Evolutionary conservation across 2,113 vertebrate species (phyloP).

Genomic region (Albula goreensis): DNA sequence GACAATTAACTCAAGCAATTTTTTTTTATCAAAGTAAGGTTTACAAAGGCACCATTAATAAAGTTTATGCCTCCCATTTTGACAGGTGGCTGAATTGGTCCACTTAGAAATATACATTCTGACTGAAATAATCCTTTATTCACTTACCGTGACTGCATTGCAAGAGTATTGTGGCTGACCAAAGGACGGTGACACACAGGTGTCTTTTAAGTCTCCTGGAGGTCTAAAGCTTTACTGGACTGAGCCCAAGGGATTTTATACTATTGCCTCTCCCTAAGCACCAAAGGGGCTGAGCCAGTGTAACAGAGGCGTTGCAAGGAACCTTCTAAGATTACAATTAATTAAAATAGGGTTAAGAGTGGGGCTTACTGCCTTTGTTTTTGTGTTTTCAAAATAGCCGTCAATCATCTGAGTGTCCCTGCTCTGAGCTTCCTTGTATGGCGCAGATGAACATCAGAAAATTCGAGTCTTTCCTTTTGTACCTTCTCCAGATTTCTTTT

Average conservation of each 20-base stretch:
- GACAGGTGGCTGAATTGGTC: not conserved
- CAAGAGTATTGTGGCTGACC: conserved; percentile 2
- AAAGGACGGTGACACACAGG: conserved; percentile 24
- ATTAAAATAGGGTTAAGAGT: conserved; percentile 53
- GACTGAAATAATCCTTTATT: not conserved
- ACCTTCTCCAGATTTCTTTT: not conserved
- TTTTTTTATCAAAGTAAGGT: not conserved
- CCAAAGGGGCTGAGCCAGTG: conserved; percentile 35
- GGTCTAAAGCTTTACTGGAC: conserved; percentile 39
- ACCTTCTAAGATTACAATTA: conserved; percentile 41
- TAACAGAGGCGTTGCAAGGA: conserved; percentile 40
- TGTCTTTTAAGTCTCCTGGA: conserved; percentile 33
- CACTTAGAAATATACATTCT: not conserved
- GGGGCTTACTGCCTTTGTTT: conserved; percentile 39
- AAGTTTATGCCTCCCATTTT: not conserved
- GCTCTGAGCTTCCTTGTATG: not conserved
- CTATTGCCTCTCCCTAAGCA: conserved; percentile 4
- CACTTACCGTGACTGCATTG: conserved; percentile 46
- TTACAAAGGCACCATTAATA: not conserved
- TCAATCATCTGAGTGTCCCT: conserved; percentile 23
- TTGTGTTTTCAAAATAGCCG: conserved; percentile 40
- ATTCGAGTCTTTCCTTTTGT: not conserved
- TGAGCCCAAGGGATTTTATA: conserved; percentile 49
- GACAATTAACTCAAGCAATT: no score
- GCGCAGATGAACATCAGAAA: not conserved